phyloP scores from a whole-genome alignment of 2,113 vertebrate species.

The Pterocles orientalis region DNA sequence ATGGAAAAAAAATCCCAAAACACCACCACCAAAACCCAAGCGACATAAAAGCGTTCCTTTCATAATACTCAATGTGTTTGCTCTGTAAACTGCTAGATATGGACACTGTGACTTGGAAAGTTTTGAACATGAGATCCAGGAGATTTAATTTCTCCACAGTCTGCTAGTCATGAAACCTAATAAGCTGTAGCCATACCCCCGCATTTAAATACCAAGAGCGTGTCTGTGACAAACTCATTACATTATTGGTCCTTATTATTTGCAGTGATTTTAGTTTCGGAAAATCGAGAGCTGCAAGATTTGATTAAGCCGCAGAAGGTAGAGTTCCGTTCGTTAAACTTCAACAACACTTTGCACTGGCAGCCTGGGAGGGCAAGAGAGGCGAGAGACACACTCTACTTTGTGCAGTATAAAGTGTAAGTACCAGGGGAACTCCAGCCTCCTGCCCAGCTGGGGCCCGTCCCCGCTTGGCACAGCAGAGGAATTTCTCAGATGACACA shows the following conservation, averaged over 20 bases:
- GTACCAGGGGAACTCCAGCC: background rate
- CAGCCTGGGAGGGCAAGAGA: slow-evolving; percentile 40
- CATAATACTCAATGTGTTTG: background rate
- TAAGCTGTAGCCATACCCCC: background rate
- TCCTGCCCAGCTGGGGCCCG: fast-evolving
- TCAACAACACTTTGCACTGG: slow-evolving; percentile 74
- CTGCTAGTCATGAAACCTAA: background rate
- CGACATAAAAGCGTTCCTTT: background rate
- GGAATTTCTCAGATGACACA: background rate
- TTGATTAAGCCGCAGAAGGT: slow-evolving; percentile 61
- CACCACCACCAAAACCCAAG: background rate
- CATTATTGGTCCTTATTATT: background rate
- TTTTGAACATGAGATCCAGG: background rate
- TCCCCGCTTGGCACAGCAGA: background rate
- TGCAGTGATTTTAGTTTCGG: slow-evolving; percentile 13
- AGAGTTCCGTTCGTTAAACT: slow-evolving; percentile 69
- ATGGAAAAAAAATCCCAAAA: background rate
- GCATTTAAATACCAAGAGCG: fast-evolving
- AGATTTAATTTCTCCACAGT: background rate
- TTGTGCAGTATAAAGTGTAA: slow-evolving; percentile 79
- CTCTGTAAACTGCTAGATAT: background rate
- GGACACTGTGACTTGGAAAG: background rate
- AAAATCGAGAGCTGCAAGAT: background rate
- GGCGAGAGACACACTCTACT: slow-evolving; percentile 43
- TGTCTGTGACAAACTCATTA: background rate